These are phyloP conservation scores for Drosophila leonis DNA, from an alignment of 2,888 invertebrate genomes.

Conservation along the genomic window DNA sequence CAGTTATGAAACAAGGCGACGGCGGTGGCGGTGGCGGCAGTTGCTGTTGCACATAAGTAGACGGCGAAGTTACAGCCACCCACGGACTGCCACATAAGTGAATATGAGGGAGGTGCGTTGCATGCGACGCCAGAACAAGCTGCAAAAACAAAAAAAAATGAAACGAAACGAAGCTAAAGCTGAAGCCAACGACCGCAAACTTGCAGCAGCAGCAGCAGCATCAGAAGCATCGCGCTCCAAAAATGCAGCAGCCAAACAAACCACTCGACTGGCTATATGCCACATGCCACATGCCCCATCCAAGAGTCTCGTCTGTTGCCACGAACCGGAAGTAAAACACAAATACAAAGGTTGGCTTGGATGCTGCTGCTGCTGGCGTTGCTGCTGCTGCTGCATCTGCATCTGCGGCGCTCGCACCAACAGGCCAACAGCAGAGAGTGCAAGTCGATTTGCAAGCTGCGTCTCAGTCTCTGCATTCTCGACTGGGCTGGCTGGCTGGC, in stretches of 20 bases:
- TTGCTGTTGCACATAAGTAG: slow-evolving; percentile 32
- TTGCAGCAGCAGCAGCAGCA: slow-evolving; percentile 47
- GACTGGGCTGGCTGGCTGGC: background rate
- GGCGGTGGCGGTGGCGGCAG: slow-evolving; percentile 3
- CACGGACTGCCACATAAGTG: slow-evolving; percentile 42
- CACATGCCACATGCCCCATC: slow-evolving; percentile 17
- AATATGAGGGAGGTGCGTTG: background rate
- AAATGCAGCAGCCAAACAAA: slow-evolving; percentile 69
- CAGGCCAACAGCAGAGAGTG: slow-evolving; percentile 81
- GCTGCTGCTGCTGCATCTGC: slow-evolving; percentile 81
- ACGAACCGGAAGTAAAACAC: slow-evolving; percentile 74
- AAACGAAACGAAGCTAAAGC: slow-evolving; percentile 48
- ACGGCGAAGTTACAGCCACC: slow-evolving; percentile 40
- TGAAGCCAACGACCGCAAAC: slow-evolving; percentile 76
- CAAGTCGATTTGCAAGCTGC: slow-evolving; percentile 65
- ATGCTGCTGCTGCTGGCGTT: slow-evolving; percentile 71
- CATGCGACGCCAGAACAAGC: slow-evolving; percentile 62
- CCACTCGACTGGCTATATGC: slow-evolving; percentile 68
- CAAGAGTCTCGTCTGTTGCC: slow-evolving; percentile 33
- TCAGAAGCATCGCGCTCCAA: slow-evolving; percentile 55
- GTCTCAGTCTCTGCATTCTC: slow-evolving; percentile 29
- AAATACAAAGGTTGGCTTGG: slow-evolving; percentile 59
- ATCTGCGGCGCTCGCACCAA: slow-evolving; percentile 80
- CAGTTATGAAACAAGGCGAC: slow-evolving; percentile 55
- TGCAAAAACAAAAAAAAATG: slow-evolving; percentile 41